Evolutionary conservation across 2,113 vertebrate species (phyloP).

Genomic region (Morone saxatilis): DNA sequence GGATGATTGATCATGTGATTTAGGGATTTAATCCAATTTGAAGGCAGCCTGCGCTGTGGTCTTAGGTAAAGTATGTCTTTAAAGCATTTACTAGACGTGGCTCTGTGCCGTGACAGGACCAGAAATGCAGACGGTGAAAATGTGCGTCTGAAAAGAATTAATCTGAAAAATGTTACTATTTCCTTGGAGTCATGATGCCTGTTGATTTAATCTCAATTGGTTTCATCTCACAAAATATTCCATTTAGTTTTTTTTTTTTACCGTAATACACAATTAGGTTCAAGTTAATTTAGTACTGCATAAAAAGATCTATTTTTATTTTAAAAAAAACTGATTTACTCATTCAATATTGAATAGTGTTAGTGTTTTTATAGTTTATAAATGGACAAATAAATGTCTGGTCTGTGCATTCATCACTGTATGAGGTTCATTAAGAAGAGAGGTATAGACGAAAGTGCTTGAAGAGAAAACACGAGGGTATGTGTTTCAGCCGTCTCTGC

Average conservation of each 20-base stretch:
- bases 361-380: background rate
- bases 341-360: background rate
- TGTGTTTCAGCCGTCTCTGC: slow-evolving; percentile 2
- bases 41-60: slow-evolving; percentile 39
- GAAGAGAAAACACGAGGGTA: background rate
- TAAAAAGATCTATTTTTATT: background rate
- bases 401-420: background rate
- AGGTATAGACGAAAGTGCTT: background rate
- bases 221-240: background rate
- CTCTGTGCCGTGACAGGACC: slow-evolving; percentile 13
- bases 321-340: background rate
- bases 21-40: slow-evolving; percentile 72
- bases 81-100: slow-evolving; percentile 36
- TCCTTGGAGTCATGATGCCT: background rate
- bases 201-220: slow-evolving; percentile 1
- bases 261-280: background rate
- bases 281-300: background rate
- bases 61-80: slow-evolving; percentile 54
- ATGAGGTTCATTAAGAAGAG: background rate
- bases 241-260: background rate
- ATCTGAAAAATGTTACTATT: background rate
- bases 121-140: slow-evolving; percentile 23
- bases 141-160: background rate
- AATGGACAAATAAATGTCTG: background rate
- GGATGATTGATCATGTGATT: slow-evolving; percentile 73